These are phyloP conservation scores for Eumaeus atala DNA, from an alignment of 1,140 invertebrate species.

Conservation along the genomic window DNA sequence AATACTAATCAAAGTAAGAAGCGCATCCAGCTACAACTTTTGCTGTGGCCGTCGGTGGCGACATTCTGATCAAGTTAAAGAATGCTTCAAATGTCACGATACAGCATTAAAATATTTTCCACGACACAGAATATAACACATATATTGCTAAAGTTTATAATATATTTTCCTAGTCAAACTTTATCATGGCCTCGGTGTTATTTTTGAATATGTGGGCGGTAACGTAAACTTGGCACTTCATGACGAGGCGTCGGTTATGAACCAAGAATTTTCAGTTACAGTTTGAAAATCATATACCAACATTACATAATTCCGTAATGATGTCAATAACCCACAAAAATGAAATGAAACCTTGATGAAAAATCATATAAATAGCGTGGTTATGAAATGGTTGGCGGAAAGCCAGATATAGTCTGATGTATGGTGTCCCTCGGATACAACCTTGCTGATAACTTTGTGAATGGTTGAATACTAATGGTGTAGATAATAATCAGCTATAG, in stretches of 20 bases:
- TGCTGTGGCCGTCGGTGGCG: too few relatives aligned
- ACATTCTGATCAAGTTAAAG: too few relatives aligned
- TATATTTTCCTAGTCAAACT: constrained; percentile 32
- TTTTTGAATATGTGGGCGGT: constrained; percentile 51
- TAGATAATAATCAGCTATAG: background rate
- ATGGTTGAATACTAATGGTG: constrained; percentile 10
- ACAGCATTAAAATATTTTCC: too few relatives aligned
- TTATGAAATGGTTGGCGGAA: constrained; percentile 62
- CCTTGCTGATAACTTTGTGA: constrained; percentile 40
- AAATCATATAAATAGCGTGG: constrained; percentile 46
- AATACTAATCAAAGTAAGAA: too few relatives aligned
- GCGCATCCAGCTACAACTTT: too few relatives aligned
- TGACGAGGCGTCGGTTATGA: constrained; percentile 32
- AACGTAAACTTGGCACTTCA: constrained; percentile 63
- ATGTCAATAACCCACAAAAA: constrained; percentile 70
- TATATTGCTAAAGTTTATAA: constrained; percentile 17
- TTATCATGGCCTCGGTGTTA: constrained; percentile 56
- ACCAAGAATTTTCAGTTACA: background rate
- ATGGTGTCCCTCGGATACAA: constrained; percentile 24
- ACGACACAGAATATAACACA: background rate
- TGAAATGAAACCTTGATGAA: constrained; percentile 56
- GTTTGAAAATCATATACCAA: constrained; percentile 31
- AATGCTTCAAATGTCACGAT: too few relatives aligned
- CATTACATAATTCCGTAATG: constrained; percentile 49
- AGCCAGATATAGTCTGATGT: constrained; percentile 35